Conservation (phyloP, 2,113 vertebrate species). For the Ciconia maguari region DNA sequence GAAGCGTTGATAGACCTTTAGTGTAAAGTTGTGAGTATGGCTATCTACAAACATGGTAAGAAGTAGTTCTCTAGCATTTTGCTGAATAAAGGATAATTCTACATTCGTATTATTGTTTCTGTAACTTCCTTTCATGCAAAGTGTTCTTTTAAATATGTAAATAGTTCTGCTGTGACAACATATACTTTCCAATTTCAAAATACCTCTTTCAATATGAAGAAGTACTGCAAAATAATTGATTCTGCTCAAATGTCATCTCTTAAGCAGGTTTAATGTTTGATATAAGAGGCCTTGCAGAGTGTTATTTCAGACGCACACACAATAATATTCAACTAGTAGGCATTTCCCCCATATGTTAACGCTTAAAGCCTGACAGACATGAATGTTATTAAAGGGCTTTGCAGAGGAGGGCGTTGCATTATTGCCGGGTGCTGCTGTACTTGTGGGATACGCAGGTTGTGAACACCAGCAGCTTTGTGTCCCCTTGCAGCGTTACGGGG, state of each 20-base stretch:
- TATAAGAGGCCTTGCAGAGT: not conserved
- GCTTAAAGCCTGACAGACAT: not conserved
- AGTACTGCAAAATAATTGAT: constrained; percentile 30
- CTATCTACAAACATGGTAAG: not conserved
- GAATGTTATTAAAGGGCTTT: not conserved
- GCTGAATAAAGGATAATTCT: not conserved
- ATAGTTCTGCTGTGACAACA: not conserved
- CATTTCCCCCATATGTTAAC: constrained; percentile 14
- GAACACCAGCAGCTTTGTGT: not conserved
- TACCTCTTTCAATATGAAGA: not conserved
- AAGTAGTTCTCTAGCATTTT: not conserved
- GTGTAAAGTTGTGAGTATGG: not conserved
- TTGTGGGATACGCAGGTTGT: not conserved
- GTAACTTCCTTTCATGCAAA: not conserved
- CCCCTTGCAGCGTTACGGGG: fast-evolving
- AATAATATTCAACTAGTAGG: constrained; percentile 33
- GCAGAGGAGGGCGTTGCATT: not conserved
- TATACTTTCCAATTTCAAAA: not conserved
- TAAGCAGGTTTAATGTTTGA: constrained; percentile 10
- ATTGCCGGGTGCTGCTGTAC: not conserved
- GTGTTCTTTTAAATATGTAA: not conserved
- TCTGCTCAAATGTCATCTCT: constrained; percentile 21
- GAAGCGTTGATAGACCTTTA: constrained; percentile 8
- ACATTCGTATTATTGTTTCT: not conserved
- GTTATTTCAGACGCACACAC: not conserved